These are phyloP conservation scores for Mastomys natalensis DNA, from an alignment of 2,113 vertebrate species.

Conservation along the genomic window DNA sequence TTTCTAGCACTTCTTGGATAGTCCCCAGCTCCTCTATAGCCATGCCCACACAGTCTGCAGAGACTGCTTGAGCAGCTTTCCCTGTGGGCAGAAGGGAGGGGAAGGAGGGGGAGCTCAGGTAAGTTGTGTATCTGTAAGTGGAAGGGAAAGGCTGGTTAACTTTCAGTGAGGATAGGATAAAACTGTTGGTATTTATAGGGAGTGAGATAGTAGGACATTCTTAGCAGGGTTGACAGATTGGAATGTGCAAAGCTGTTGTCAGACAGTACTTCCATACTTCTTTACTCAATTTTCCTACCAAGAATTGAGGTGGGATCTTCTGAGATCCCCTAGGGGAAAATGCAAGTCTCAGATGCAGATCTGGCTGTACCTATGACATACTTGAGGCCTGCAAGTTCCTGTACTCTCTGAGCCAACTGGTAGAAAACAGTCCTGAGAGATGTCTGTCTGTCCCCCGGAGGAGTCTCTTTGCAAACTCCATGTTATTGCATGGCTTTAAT, in stretches of 20 bases:
- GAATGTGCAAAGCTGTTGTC: neutral
- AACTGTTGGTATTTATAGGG: neutral
- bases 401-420: neutral
- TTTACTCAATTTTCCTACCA: neutral
- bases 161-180: neutral
- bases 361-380: rapidly evolving
- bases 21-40: too few species aligned
- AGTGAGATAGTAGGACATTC: neutral
- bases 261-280: neutral
- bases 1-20: neutral
- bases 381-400: neutral
- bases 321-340: neutral
- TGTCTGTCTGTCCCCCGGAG: neutral
- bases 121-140: neutral
- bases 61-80: neutral
- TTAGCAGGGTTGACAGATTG: neutral
- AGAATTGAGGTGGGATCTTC: neutral
- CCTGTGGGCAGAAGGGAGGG: neutral
- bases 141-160: neutral
- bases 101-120: neutral
- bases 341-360: neutral
- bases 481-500: neutral
- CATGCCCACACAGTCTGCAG: rapidly evolving
- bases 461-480: neutral
- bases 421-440: neutral